phyloP scores from a whole-genome alignment of 2,888 invertebrate species.

The Aleiodes alternator region DNA sequence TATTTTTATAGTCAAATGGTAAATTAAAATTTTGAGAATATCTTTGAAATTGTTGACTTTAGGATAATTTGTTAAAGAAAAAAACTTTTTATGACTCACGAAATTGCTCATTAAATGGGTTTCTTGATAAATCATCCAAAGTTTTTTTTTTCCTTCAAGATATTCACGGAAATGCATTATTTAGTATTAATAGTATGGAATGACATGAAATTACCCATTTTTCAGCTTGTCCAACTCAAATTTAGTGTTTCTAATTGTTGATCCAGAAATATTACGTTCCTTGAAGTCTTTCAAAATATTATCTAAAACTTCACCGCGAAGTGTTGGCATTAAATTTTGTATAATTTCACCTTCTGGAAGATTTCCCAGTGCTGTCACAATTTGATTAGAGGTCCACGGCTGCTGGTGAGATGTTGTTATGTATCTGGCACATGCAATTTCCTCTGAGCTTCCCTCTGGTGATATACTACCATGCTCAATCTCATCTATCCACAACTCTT shows the following conservation, averaged over 20 bases:
- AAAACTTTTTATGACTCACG: too few species aligned
- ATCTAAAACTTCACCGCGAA: slow-evolving; percentile 60
- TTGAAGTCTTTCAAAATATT: slow-evolving; percentile 60
- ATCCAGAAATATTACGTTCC: slow-evolving; percentile 50
- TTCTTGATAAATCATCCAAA: background rate
- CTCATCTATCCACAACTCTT: slow-evolving; percentile 66
- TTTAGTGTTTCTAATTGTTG: slow-evolving; percentile 50
- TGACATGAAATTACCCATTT: background rate
- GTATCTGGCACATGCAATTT: slow-evolving; percentile 59
- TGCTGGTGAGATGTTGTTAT: slow-evolving; percentile 61
- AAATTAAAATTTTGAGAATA: background rate
- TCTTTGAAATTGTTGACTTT: slow-evolving; percentile 35
- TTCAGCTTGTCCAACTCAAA: slow-evolving; percentile 4
- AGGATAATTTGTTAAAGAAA: too few species aligned
- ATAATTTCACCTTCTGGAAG: slow-evolving; percentile 69
- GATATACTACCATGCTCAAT: slow-evolving; percentile 65
- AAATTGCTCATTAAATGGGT: too few species aligned
- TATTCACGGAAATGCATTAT: too few species aligned
- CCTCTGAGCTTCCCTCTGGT: slow-evolving; percentile 65
- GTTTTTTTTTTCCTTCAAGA: background rate
- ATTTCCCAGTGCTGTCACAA: slow-evolving; percentile 62
- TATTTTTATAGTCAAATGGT: background rate
- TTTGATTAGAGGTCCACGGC: slow-evolving; percentile 68
- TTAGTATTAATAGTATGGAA: too few species aligned
- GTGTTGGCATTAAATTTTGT: slow-evolving; percentile 61